A percentile compares a stretch with the other conserved stretches of the same genome.
Conservation (phyloP, 2,113 vertebrate species). For the Pitta sordida region DNA sequence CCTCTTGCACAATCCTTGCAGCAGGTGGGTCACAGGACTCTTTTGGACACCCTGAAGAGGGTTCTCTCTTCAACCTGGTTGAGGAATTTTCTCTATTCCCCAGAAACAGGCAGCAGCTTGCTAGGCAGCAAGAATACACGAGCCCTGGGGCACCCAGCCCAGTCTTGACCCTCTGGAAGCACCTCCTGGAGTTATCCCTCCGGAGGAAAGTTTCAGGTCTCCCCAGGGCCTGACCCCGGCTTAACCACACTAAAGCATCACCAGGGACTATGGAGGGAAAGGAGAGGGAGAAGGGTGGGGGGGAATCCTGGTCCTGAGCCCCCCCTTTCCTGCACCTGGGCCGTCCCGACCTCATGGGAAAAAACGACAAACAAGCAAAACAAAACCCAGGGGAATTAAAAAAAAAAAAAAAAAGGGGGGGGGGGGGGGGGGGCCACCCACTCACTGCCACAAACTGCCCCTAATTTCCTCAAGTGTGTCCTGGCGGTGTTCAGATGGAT, state of each 20-base stretch:
- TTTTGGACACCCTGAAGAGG: rapidly evolving
- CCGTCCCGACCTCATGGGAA: rapidly evolving
- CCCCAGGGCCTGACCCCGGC: rapidly evolving
- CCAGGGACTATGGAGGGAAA: rapidly evolving
- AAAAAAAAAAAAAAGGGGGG: too few relatives aligned
- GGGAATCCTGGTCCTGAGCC: neutral
- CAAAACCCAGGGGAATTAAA: too few relatives aligned
- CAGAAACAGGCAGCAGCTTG: rapidly evolving
- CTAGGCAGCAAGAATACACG: neutral
- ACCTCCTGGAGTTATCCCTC: rapidly evolving
- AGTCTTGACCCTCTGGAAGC: neutral
- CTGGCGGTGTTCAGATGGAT: rapidly evolving
- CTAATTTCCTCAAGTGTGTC: neutral
- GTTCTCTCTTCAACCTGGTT: neutral
- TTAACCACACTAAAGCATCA: neutral
- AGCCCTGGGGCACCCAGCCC: neutral
- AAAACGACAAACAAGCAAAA: neutral
- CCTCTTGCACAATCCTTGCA: rapidly evolving
- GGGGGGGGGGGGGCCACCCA: too few relatives aligned
- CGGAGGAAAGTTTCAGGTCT: rapidly evolving
- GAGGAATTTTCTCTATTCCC: neutral
- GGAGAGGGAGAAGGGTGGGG: rapidly evolving
- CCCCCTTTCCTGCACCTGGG: rapidly evolving
- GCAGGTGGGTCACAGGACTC: rapidly evolving
- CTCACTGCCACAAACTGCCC: neutral